Base-by-base conservation (phyloP, 2,797 vertebrate genomes). In the Gephyroberyx darwinii region DNA sequence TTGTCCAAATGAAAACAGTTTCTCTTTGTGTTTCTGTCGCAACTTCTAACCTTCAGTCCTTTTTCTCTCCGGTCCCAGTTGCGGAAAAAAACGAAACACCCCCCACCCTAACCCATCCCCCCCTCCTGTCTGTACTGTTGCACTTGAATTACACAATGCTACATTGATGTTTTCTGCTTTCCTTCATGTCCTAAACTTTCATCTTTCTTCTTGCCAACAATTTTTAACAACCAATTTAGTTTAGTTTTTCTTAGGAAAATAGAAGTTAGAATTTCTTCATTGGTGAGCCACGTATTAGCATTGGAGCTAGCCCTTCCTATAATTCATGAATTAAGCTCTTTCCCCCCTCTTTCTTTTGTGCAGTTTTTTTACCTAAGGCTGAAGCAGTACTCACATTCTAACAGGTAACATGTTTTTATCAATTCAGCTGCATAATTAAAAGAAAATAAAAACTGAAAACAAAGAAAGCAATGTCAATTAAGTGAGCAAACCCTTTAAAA, bases 281-380 rank as follows among this genome's bases (percentile, higher is more conserved):
- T 45, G 43, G 41, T 16, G 14, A 45, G 14, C 26, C 30, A 5
- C 37, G 35, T 55, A 31, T 17, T 30, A 20, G 1, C n/a, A 47
- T 37, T 20, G 37, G 57, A 69, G 17, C 16, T 30, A 69, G n/a
- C n/a, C 31, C 35, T 51, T 26, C 26, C 26, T 26, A 26, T 26
- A 26, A 26, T 57, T 69, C 50, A 73, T 33, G 3, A 51, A 51
- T 45, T 45, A 45, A 45, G 1, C 43, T 45, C 43, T 65, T 39
- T 9, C 48, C 10, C 65, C 65, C 45, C 4, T 77, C 69, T 70
- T 39, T 41, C 81, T 48, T 83, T 39, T 59, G 13, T 83, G n/a
- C 78, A 95, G 94, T 81, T 93, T 95, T 88, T 94, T 94, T 66
- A 93, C 92, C 72, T 94, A 89, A 93, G n/a, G 70, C 74, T 47